Conservation (phyloP, 2,888 invertebrate species). For the Beris morrisii region DNA sequence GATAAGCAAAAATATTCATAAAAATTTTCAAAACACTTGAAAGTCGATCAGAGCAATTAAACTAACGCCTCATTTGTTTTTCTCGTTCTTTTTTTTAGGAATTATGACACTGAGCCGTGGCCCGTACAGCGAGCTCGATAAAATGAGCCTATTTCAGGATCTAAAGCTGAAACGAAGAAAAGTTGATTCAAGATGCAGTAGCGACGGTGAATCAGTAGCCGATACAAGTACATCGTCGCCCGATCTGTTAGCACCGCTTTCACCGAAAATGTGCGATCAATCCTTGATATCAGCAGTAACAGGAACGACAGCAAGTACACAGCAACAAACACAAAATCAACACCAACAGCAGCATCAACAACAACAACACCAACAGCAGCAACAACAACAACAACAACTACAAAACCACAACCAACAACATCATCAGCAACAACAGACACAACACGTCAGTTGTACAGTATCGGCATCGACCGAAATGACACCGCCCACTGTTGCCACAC, state of each 20-base stretch:
- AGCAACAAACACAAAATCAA: constrained; percentile 41
- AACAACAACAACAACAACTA: constrained; percentile 44
- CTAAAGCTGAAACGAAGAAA: constrained; percentile 97
- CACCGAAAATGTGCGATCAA: constrained; percentile 72
- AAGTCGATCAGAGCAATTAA: no score
- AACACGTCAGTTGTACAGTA: constrained; percentile 41
- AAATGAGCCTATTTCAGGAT: constrained; percentile 99
- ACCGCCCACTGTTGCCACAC: constrained; percentile 42
- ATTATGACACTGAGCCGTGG: constrained; percentile 98
- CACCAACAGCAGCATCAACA: constrained; percentile 44
- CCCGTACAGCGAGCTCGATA: constrained; percentile 93
- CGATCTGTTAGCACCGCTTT: constrained; percentile 80
- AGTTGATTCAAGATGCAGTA: constrained; percentile 95
- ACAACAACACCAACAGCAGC: constrained; percentile 41
- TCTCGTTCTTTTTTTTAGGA: constrained; percentile 64
- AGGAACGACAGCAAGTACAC: constrained; percentile 35
- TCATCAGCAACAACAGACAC: constrained; percentile 40
- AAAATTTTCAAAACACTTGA: no score
- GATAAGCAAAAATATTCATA: no score
- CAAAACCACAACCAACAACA: constrained; percentile 39
- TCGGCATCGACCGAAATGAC: constrained; percentile 51
- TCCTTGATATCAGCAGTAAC: constrained; percentile 48
- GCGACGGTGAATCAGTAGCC: constrained; percentile 94
- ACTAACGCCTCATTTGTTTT: not conserved
- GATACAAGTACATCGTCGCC: constrained; percentile 92